Conservation (phyloP, 2,888 invertebrate species). For the Saturnia pavonia region DNA sequence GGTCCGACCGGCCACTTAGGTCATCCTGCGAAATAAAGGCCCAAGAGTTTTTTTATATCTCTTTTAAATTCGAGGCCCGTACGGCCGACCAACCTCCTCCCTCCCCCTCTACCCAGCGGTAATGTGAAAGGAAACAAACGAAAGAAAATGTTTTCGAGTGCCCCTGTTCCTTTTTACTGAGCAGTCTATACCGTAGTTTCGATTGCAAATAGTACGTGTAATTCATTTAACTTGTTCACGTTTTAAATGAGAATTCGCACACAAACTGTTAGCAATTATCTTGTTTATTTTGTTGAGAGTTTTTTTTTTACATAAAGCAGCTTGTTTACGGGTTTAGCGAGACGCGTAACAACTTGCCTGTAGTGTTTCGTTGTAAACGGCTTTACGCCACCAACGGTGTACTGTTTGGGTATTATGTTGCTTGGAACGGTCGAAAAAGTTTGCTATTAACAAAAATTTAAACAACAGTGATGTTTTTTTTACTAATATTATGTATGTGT, state of each 20-base stretch:
- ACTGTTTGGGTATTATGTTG: conserved; percentile 62
- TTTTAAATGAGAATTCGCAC: conserved; percentile 53
- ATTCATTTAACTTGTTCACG: conserved; percentile 67
- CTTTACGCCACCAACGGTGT: conserved; percentile 46
- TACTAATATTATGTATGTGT: conserved; percentile 23
- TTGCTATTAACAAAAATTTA: neutral
- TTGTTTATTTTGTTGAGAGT: conserved; percentile 31
- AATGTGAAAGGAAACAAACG: conserved; percentile 80
- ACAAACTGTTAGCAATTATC: conserved; percentile 26
- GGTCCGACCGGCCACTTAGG: conserved; percentile 80
- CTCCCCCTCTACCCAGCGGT: conserved; percentile 70
- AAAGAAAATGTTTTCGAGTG: conserved; percentile 79
- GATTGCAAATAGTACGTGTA: conserved; percentile 79
- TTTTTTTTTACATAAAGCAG: conserved; percentile 52
- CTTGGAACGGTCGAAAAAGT: conserved; percentile 42
- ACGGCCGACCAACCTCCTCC: conserved; percentile 66
- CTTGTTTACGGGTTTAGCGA: conserved; percentile 60
- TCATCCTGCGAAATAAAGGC: conserved; percentile 81
- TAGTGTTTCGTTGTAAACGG: conserved; percentile 52
- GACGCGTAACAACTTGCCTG: conserved; percentile 55
- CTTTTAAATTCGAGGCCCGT: conserved; percentile 79
- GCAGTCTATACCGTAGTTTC: conserved; percentile 70
- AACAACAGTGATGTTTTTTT: conserved; percentile 9
- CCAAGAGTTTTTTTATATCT: conserved; percentile 74
- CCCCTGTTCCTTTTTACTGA: conserved; percentile 73